phyloP scores from a whole-genome alignment of 2,888 invertebrate genomes.

The Nephrocerus scutellatus region DNA sequence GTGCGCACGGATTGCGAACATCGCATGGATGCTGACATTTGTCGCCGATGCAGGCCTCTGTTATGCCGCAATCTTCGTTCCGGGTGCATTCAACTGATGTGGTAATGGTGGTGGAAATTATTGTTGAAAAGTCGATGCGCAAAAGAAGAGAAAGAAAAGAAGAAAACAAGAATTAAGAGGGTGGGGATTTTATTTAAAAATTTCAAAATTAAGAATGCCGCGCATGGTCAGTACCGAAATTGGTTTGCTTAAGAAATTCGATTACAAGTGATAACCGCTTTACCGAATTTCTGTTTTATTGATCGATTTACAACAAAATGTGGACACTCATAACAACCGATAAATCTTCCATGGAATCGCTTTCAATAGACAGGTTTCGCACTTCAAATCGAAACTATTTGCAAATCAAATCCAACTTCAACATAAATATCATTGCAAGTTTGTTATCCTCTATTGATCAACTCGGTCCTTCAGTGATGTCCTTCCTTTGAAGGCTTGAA shows the following conservation, averaged over 20 bases:
- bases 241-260: background rate
- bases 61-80: conserved; percentile 77
- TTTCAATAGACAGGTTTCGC: too few relatives aligned
- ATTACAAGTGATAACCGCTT: background rate
- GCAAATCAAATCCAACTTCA: too few relatives aligned
- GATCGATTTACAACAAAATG: too few relatives aligned
- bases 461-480: too few relatives aligned
- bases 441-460: too few relatives aligned
- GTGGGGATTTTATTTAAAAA: background rate
- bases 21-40: conserved; percentile 83
- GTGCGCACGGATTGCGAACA: conserved; percentile 74
- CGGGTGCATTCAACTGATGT: conserved; percentile 73
- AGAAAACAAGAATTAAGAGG: conserved; percentile 8
- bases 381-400: too few relatives aligned
- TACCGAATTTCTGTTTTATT: too few relatives aligned
- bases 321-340: too few relatives aligned
- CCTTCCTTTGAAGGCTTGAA: too few relatives aligned
- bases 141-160: conserved; percentile 18
- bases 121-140: conserved; percentile 18
- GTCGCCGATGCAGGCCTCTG: conserved; percentile 78
- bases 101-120: conserved; percentile 5
- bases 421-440: too few relatives aligned
- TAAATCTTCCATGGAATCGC: too few relatives aligned
- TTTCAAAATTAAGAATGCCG: conserved; percentile 3
- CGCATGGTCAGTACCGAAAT: conserved; percentile 1